Evolutionary conservation across 1,140 invertebrate genomes (phyloP), one percentile per base, ranked within the genome.

Genomic region (Orchestia grillus): DNA sequence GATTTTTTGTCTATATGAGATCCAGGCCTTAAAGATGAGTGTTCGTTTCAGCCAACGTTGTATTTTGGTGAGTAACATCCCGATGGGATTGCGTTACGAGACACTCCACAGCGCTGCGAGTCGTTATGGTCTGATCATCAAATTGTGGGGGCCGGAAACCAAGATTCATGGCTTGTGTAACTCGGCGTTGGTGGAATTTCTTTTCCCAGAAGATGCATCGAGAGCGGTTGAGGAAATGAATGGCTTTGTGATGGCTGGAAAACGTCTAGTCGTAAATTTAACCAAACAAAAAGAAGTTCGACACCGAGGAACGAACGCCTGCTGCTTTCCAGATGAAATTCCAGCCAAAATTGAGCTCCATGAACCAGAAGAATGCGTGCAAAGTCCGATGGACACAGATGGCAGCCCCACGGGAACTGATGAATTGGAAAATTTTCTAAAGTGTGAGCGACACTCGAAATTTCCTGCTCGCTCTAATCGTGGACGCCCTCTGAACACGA

Each of bases 181-280:
- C 92, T 94, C 44, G 3, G 44, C 92, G 43, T 94, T 45, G 45
- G 44, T 45, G 44, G 92, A 94, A 94, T 94, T 94, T 47, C 92
- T 45, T 94, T 94, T 94, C 92, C 92, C 44, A 19, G 92, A 94
- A 94, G 92, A 94, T 94, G 92, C 92, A 94, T 94, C 92, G 92
- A 40, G 92, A 45, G 92, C 44, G 44, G 92, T 47, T 42, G 41
- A 45, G 92, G 44, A 45, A 94, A 94, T 45, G 92, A 94, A 94
- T 94, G 92, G 92, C 92, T 94, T 94, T 94, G 92, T 94, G 92
- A 45, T 94, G 41, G 92, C 44, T 40, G 44, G 44, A n/a, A 40
- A 94, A 94, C 92, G 41, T 44, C 88, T 43, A 42, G 88, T 36
- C 92, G 92, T 94, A 94, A 94, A 94, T 94, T 94, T 94, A 40